Percentiles rank a stretch among this genome's conserved stretches.
These are phyloP conservation scores for Ophthalmolycus amberensis DNA, from an alignment of 2,113 vertebrate species.

Conservation along the genomic window DNA sequence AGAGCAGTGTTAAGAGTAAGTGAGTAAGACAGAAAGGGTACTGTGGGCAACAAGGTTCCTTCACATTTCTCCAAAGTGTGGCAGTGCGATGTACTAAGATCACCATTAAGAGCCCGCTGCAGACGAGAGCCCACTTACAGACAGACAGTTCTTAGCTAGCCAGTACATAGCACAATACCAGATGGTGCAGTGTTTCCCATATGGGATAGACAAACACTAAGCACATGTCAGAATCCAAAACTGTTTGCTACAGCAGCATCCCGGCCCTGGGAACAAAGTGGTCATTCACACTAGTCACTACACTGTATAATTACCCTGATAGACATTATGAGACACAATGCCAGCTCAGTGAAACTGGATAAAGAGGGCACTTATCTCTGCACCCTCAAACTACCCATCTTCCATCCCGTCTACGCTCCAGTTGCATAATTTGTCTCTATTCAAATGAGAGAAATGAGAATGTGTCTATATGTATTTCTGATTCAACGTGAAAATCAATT, in stretches of 20 bases:
- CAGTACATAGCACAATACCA: slow-evolving; percentile 79
- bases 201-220: slow-evolving; percentile 80
- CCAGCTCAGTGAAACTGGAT: slow-evolving; percentile 91
- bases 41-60: slow-evolving; percentile 44
- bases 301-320: slow-evolving; percentile 90
- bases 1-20: slow-evolving; percentile 43
- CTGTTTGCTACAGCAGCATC: slow-evolving; percentile 81
- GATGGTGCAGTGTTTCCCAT: slow-evolving; percentile 82
- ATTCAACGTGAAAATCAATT: slow-evolving; percentile 50
- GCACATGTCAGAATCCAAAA: slow-evolving; percentile 82
- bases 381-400: slow-evolving; percentile 75
- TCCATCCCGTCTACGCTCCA: slow-evolving; percentile 59
- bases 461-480: slow-evolving; percentile 36
- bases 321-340: slow-evolving; percentile 93
- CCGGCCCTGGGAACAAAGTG: slow-evolving; percentile 91
- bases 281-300: slow-evolving; percentile 89
- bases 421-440: slow-evolving; percentile 55
- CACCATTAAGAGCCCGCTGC: slow-evolving; percentile 57
- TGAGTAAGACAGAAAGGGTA: slow-evolving; percentile 34
- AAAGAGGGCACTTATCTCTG: slow-evolving; percentile 93
- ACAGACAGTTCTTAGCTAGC: slow-evolving; percentile 68
- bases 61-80: slow-evolving; percentile 56
- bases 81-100: slow-evolving; percentile 65
- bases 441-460: slow-evolving; percentile 50
- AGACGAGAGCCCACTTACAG: slow-evolving; percentile 68